Evolutionary conservation across 2,888 invertebrate genomes (phyloP).

Genomic region (Sisyra terminalis): DNA sequence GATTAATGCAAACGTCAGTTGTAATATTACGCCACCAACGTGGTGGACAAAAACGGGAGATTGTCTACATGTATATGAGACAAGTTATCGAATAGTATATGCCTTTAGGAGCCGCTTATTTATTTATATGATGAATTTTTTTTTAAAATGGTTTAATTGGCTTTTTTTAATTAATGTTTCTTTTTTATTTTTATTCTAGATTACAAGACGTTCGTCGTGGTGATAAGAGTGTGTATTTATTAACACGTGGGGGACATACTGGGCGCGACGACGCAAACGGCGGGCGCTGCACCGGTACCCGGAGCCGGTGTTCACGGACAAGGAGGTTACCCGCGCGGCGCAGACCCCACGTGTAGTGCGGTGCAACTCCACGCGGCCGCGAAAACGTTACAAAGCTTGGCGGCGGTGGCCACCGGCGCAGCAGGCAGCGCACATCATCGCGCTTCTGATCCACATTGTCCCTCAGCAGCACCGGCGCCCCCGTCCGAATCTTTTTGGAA

Average conservation of each 20-base stretch:
- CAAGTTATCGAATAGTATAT: too few relatives aligned
- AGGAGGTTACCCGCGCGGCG: conserved; percentile 30
- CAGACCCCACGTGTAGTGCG: conserved; percentile 21
- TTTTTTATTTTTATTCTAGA: background rate
- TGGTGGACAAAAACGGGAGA: too few relatives aligned
- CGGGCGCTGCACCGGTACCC: conserved; percentile 19
- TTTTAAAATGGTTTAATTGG: too few relatives aligned
- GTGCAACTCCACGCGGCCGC: conserved; percentile 27
- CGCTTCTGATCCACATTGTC: conserved; percentile 32
- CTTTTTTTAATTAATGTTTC: background rate
- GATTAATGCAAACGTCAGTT: too few relatives aligned
- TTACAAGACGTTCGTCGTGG: background rate
- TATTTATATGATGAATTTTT: too few relatives aligned
- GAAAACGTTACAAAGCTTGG: conserved; percentile 20
- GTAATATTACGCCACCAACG: too few relatives aligned
- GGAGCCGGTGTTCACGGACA: conserved; percentile 16
- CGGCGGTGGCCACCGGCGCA: conserved; percentile 31
- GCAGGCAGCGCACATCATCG: background rate
- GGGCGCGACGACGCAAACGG: conserved; percentile 8
- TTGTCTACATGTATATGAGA: too few relatives aligned
- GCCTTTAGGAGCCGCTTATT: too few relatives aligned
- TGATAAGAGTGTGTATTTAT: conserved; percentile 1
- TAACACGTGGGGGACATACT: conserved; percentile 1
- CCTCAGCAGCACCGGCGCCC: conserved; percentile 43
- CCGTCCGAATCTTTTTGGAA: conserved; percentile 68